Percentiles rank a stretch among this genome's conserved stretches.
Evolutionary conservation across 2,888 invertebrate genomes (phyloP).

Genomic region (Drosophila emarginata): DNA sequence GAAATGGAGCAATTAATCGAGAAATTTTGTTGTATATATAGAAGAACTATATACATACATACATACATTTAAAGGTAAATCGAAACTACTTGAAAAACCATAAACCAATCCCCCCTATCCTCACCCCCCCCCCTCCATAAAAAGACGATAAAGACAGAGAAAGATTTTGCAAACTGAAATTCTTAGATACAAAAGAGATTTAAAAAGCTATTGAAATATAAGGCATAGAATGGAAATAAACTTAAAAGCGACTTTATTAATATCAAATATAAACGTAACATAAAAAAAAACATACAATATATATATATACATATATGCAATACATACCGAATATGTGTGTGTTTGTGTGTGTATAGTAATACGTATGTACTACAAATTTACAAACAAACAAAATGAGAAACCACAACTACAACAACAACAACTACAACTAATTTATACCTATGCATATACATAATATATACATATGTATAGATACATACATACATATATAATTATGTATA

Average conservation of each 20-base stretch:
- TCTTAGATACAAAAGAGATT: neutral
- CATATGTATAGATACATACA: neutral
- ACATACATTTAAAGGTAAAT: neutral
- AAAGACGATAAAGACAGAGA: neutral
- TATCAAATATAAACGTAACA: constrained; percentile 35
- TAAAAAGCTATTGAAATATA: constrained; percentile 29
- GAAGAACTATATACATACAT: neutral
- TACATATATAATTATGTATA: constrained; percentile 10
- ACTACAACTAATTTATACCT: constrained; percentile 30
- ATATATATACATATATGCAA: constrained; percentile 26
- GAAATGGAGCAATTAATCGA: neutral
- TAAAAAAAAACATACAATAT: constrained; percentile 20
- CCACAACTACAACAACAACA: constrained; percentile 22
- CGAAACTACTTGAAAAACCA: neutral
- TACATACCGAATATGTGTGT: constrained; percentile 10
- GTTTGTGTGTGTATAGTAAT: constrained; percentile 1
- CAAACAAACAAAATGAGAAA: constrained; percentile 33
- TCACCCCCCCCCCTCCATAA: neutral
- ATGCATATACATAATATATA: constrained; percentile 18
- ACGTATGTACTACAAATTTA: constrained; percentile 51
- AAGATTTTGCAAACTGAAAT: neutral
- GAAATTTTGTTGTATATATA: neutral
- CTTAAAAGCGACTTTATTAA: constrained; percentile 19
- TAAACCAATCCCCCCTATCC: neutral
- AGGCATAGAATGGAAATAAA: constrained; percentile 17